These are phyloP conservation scores for Cuniculus paca DNA, from an alignment of 2,797 vertebrate species.

Conservation along the genomic window DNA sequence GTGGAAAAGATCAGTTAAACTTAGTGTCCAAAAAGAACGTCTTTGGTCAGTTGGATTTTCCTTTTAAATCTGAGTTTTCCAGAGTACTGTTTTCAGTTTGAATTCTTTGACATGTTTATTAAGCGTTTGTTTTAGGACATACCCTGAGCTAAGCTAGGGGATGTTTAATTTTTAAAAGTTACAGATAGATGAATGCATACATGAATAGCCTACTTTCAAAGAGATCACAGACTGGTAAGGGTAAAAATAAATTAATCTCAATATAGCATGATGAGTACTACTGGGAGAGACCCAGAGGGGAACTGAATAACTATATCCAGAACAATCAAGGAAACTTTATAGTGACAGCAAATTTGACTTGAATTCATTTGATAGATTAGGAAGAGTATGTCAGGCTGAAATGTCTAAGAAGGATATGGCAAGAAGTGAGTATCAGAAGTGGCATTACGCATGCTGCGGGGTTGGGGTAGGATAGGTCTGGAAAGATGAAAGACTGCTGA, in stretches of 20 bases:
- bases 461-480: neutral
- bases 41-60: conserved; percentile 55
- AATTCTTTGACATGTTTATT: neutral
- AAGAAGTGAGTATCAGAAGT: neutral
- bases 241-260: conserved; percentile 12
- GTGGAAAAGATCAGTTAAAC: neutral
- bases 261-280: neutral
- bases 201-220: neutral
- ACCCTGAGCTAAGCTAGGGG: neutral
- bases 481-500: neutral
- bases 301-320: neutral
- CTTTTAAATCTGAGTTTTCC: conserved; percentile 59
- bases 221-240: neutral
- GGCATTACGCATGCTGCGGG: neutral
- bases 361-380: neutral
- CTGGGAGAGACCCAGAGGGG: neutral
- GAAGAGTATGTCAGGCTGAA: conserved; percentile 3
- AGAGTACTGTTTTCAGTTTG: conserved; percentile 13
- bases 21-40: neutral
- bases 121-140: neutral
- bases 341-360: conserved; percentile 30
- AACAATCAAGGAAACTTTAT: neutral
- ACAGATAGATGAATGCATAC: neutral
- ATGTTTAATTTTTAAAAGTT: neutral
- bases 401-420: neutral